These are phyloP conservation scores for Eilema griseolum DNA, from an alignment of 2,888 invertebrate species.

Conservation along the genomic window DNA sequence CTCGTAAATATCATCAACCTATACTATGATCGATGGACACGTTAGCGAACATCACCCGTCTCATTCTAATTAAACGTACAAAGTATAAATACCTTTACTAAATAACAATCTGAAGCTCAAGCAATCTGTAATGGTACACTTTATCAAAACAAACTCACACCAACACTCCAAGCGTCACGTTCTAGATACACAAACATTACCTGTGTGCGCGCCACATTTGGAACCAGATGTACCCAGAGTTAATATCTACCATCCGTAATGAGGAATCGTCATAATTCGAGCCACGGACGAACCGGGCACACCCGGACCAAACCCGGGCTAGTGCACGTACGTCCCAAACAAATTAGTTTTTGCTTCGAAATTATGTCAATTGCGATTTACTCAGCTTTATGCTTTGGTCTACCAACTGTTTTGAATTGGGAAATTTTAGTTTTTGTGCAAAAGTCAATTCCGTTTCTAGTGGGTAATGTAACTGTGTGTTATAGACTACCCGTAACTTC, in stretches of 20 bases:
- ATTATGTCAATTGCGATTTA: constrained; percentile 42
- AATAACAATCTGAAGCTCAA: not conserved
- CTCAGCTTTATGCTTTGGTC: constrained; percentile 28
- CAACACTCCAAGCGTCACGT: not conserved
- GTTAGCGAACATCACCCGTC: too few relatives aligned
- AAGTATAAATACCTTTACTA: not conserved
- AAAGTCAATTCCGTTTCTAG: not conserved
- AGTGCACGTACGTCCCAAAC: constrained; percentile 32
- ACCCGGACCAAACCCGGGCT: not conserved
- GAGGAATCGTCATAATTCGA: constrained; percentile 40
- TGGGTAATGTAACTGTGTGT: not conserved
- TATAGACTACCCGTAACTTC: too few relatives aligned
- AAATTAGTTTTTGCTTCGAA: constrained; percentile 48
- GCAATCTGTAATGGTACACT: not conserved
- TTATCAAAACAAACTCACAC: not conserved
- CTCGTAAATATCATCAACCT: too few relatives aligned
- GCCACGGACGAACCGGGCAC: constrained; percentile 19
- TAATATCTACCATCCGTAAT: constrained; percentile 22
- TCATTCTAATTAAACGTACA: not conserved
- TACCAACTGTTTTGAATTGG: constrained; percentile 28
- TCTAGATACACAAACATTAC: not conserved
- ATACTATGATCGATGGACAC: too few relatives aligned
- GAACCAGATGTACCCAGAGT: constrained; percentile 10
- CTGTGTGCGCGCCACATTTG: not conserved
- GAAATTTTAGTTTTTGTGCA: constrained; percentile 19